phyloP scores from a whole-genome alignment of 2,113 vertebrate species.

The Misgurnus mizolepis region DNA sequence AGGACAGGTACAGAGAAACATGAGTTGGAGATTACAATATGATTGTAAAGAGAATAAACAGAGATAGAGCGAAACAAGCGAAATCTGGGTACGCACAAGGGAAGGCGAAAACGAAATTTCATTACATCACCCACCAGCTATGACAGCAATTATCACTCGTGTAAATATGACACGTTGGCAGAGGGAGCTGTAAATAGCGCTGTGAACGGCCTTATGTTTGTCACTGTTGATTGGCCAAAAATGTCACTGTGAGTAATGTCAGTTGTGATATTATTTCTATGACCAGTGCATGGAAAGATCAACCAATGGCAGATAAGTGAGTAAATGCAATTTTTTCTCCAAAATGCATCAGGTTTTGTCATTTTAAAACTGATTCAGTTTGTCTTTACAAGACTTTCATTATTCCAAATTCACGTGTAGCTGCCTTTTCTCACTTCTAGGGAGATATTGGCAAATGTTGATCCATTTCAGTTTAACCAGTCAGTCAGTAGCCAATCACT shows the following conservation, averaged over 20 bases:
- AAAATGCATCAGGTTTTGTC: conserved; percentile 10
- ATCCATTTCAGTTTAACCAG: not conserved
- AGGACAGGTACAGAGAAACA: not conserved
- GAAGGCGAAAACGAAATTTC: conserved; percentile 16
- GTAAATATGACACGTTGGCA: conserved; percentile 47
- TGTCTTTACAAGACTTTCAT: not conserved
- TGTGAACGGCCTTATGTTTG: conserved; percentile 28
- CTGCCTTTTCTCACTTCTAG: not conserved
- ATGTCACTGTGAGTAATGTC: conserved; percentile 44
- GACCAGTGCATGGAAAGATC: conserved; percentile 38
- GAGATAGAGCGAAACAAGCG: not conserved
- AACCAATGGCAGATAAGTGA: not conserved
- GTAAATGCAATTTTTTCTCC: conserved; percentile 42
- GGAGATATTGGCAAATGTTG: not conserved
- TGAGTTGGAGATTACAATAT: not conserved
- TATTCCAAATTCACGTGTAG: conserved; percentile 1
- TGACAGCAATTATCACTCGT: conserved; percentile 30
- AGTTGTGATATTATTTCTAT: conserved; percentile 30
- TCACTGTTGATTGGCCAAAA: conserved; percentile 40
- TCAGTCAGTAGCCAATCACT: not conserved
- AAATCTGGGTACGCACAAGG: not conserved
- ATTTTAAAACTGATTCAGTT: not conserved
- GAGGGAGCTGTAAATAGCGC: conserved; percentile 52
- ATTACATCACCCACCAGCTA: conserved; percentile 36
- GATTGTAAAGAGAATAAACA: not conserved